Conservation (phyloP, 2,797 vertebrate species). For the Masticophis lateralis region DNA sequence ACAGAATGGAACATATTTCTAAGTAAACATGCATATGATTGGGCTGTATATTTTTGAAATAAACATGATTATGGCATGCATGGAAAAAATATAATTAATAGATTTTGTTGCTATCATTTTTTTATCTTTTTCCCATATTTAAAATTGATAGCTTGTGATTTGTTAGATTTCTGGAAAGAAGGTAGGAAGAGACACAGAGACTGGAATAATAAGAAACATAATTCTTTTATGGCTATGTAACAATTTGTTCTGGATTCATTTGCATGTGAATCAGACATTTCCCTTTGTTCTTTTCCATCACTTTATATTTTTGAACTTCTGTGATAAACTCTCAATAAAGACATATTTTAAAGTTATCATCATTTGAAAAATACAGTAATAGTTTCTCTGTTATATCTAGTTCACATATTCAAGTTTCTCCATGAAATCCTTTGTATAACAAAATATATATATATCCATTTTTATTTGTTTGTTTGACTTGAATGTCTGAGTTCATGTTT, state of each 20-base stretch:
- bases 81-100: constrained; percentile 7
- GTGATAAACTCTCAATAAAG: neutral
- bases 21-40: neutral
- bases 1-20: neutral
- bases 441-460: neutral
- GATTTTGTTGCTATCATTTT: constrained; percentile 16
- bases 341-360: neutral
- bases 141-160: neutral
- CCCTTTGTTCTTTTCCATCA: neutral
- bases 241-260: neutral
- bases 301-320: neutral
- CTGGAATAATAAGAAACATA: neutral
- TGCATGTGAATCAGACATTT: neutral
- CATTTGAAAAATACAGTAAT: neutral
- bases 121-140: constrained; percentile 10
- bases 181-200: neutral
- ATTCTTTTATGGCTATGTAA: neutral
- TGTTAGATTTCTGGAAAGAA: constrained; percentile 22
- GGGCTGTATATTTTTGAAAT: neutral
- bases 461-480: neutral
- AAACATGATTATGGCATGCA: constrained; percentile 29
- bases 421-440: neutral
- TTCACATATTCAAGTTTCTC: neutral
- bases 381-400: neutral
- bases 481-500: neutral